Conservation (phyloP, 2,113 vertebrate species). For the Ibidorhyncha struthersii region DNA sequence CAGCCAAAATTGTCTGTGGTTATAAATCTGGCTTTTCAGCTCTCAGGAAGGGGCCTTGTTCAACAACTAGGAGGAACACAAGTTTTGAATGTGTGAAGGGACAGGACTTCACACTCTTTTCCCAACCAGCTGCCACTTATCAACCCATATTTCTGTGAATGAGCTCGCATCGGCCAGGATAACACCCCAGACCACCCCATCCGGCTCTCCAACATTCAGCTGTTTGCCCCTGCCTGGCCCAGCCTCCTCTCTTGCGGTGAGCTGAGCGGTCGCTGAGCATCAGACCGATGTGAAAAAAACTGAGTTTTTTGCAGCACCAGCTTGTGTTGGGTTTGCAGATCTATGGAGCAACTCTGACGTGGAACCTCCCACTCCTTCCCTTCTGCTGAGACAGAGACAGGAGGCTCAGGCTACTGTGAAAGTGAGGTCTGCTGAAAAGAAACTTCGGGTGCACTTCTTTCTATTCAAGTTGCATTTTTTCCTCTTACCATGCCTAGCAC, state of each 20-base stretch:
- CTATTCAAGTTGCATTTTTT: neutral
- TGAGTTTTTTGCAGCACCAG: neutral
- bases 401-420: neutral
- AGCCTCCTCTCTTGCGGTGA: neutral
- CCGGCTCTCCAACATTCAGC: neutral
- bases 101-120: neutral
- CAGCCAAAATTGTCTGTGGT: neutral
- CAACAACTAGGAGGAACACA: neutral
- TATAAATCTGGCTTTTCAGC: neutral
- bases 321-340: neutral
- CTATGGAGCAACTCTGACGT: neutral
- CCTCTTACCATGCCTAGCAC: neutral
- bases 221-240: neutral
- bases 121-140: neutral
- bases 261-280: neutral
- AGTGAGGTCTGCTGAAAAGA: neutral
- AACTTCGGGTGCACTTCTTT: neutral
- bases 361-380: neutral
- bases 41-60: neutral
- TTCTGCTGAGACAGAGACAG: neutral
- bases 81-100: neutral
- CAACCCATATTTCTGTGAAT: neutral
- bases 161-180: rapidly evolving
- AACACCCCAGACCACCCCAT: neutral
- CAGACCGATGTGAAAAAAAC: neutral